Percentiles rank a stretch among this genome's conserved stretches.
Evolutionary conservation across 2,113 vertebrate genomes (phyloP).

Genomic region (Clarias macrocephalus): DNA sequence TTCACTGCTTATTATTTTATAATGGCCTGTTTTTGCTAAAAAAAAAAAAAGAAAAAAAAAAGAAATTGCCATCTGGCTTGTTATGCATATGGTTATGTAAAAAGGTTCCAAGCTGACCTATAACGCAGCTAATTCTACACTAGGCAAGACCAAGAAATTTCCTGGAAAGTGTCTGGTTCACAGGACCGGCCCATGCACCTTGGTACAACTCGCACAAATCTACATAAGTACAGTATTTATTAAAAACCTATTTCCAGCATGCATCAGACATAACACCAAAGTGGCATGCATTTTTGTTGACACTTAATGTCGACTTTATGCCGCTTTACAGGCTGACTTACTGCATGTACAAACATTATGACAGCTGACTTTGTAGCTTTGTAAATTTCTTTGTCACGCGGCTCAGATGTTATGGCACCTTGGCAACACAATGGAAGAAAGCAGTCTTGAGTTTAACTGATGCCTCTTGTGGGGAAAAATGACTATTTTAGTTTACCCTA

Average conservation of each 20-base stretch:
- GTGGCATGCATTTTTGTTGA: not conserved
- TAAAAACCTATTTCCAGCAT: not conserved
- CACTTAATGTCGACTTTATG: not conserved
- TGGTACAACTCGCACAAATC: not conserved
- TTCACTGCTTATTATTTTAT: conserved; percentile 8
- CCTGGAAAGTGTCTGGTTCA: not conserved
- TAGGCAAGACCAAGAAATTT: not conserved
- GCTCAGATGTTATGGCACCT: not conserved
- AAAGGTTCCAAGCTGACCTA: conserved; percentile 10
- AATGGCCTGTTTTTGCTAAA: not conserved
- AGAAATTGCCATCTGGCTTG: not conserved
- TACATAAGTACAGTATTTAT: not conserved
- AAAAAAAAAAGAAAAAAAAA: not conserved
- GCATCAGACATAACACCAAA: not conserved
- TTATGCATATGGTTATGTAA: not conserved
- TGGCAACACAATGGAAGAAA: not conserved
- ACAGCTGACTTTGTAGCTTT: not conserved
- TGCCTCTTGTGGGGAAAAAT: not conserved
- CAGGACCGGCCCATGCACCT: not conserved
- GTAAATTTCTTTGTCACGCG: not conserved
- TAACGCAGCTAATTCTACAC: conserved; percentile 1
- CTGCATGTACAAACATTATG: not conserved
- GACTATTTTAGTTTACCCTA: not conserved
- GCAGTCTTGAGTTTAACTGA: not conserved
- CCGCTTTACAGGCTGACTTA: not conserved